phyloP scores from a whole-genome alignment of 1,140 invertebrate genomes.

The Orchestia grillus region DNA sequence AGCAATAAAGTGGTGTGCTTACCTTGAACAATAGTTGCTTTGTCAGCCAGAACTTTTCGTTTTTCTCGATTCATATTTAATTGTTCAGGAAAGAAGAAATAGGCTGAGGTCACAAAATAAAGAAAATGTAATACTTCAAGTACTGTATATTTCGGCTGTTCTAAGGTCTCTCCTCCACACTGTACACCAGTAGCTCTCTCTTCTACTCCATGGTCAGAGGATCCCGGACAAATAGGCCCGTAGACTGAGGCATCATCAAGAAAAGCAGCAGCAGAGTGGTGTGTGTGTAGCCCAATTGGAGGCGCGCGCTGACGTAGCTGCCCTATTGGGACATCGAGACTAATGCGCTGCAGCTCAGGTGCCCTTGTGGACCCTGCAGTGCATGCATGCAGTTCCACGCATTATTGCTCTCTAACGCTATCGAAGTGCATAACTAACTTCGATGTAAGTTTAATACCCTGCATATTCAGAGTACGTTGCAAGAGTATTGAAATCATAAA shows the following conservation, averaged over 20 bases:
- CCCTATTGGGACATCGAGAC: not conserved
- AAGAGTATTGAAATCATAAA: not conserved
- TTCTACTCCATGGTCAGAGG: not conserved
- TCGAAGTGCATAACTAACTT: not conserved
- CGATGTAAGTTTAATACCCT: not conserved
- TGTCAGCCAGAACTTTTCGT: no score
- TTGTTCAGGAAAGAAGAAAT: no score
- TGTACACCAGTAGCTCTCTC: not conserved
- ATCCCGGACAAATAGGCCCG: not conserved
- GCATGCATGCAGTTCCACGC: not conserved
- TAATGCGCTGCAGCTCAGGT: not conserved
- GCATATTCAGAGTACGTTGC: not conserved
- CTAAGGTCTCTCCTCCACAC: not conserved
- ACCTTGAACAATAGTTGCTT: no score
- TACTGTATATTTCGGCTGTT: not conserved
- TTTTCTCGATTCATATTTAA: no score
- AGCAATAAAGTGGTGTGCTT: no score
- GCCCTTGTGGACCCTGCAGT: not conserved
- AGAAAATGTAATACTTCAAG: not conserved
- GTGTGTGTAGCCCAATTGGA: not conserved
- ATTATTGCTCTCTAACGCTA: not conserved
- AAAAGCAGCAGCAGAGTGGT: not conserved
- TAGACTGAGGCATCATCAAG: not conserved
- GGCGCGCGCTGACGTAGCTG: not conserved
- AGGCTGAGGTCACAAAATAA: no score